A percentile compares a stretch with the other conserved stretches of the same genome.
Conservation (phyloP, 2,888 invertebrate species). For the Dendrolimus houi region DNA sequence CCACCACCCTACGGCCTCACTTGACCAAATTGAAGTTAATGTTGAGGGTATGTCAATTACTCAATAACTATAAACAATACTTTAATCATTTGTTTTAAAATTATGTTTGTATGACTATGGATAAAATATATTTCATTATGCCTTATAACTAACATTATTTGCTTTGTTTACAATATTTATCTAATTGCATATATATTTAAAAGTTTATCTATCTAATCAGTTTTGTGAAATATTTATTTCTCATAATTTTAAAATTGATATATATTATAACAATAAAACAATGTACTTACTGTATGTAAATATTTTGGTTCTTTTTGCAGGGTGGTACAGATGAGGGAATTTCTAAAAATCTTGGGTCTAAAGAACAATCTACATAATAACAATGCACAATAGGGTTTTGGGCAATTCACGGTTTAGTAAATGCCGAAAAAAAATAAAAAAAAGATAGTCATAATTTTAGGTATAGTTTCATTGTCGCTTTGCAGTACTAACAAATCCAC, state of each 20-base stretch:
- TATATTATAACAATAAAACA: too few relatives aligned
- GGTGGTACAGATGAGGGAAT: constrained; percentile 55
- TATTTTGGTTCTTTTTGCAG: constrained; percentile 48
- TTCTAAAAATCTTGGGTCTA: constrained; percentile 8
- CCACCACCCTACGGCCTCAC: constrained; percentile 90
- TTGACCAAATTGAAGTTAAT: constrained; percentile 96
- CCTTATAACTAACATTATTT: too few relatives aligned
- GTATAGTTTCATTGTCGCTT: constrained; percentile 35
- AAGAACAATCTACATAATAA: constrained; percentile 8
- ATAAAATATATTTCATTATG: too few relatives aligned
- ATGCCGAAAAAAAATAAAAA: constrained; percentile 11
- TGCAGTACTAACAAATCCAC: constrained; percentile 40
- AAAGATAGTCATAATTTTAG: constrained; percentile 13
- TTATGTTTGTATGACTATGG: too few relatives aligned
- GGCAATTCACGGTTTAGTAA: constrained; percentile 6
- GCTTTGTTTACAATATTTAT: too few relatives aligned
- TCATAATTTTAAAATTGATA: too few relatives aligned
- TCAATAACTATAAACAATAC: not conserved
- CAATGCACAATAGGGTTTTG: constrained; percentile 4
- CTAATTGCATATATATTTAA: too few relatives aligned
- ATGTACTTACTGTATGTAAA: too few relatives aligned
- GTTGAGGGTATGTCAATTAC: constrained; percentile 87
- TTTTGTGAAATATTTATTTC: too few relatives aligned
- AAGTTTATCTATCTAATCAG: too few relatives aligned
- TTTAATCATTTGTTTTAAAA: too few relatives aligned